phyloP scores from a whole-genome alignment of 2,113 vertebrate genomes.

The Equus quagga region DNA sequence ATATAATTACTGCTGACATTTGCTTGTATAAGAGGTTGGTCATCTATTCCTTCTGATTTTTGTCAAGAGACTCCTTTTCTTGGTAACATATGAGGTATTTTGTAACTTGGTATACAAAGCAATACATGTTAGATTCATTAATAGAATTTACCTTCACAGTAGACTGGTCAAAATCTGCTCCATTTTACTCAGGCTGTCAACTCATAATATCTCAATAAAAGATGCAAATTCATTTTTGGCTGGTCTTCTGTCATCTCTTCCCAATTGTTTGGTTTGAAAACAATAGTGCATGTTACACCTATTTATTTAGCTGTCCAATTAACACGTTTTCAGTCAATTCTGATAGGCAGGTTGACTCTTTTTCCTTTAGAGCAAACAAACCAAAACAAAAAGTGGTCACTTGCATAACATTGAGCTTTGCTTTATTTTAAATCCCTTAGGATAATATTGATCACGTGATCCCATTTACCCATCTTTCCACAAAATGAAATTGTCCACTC shows the following conservation, averaged over 20 bases:
- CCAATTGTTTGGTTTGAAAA: background rate
- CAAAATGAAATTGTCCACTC: rapidly evolving
- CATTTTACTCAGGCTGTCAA: background rate
- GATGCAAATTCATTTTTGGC: background rate
- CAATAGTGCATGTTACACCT: rapidly evolving
- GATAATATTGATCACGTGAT: rapidly evolving
- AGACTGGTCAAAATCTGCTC: background rate
- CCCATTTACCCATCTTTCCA: rapidly evolving
- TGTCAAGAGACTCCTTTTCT: no score
- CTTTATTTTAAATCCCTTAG: rapidly evolving
- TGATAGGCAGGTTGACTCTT: no score
- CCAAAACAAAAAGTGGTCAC: background rate
- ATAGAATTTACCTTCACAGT: background rate
- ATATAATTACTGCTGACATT: background rate
- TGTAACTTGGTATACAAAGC: background rate
- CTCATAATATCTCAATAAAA: background rate
- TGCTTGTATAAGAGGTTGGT: rapidly evolving
- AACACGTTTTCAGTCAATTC: background rate
- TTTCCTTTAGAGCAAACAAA: background rate
- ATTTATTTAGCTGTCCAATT: background rate
- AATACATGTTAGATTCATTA: background rate
- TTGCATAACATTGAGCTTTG: rapidly evolving
- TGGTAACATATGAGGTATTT: background rate
- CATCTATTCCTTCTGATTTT: rapidly evolving
- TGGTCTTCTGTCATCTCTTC: background rate